A percentile compares a stretch with the other conserved stretches of the same genome.
These are phyloP conservation scores for Brachypterus glaber DNA, from an alignment of 2,888 invertebrate genomes.

Conservation along the genomic window DNA sequence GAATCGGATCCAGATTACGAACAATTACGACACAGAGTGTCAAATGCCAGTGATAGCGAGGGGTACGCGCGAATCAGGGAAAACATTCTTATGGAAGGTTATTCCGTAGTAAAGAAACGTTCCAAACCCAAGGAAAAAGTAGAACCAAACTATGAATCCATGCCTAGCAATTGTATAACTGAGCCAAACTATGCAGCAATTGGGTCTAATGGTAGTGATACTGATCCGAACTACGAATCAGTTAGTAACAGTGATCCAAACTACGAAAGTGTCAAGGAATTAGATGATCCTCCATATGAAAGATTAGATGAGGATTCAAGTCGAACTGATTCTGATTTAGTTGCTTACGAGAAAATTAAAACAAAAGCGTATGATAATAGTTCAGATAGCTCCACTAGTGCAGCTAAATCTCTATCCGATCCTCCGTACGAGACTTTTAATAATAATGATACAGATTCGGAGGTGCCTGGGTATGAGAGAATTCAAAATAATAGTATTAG, in stretches of 20 bases:
- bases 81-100: conserved; percentile 35
- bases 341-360: conserved; percentile 28
- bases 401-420: conserved; percentile 19
- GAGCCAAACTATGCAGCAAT: conserved; percentile 52
- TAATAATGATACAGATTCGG: conserved; percentile 25
- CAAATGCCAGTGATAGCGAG: conserved; percentile 34
- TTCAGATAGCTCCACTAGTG: conserved; percentile 29
- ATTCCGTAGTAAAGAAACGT: conserved; percentile 47
- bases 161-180: conserved; percentile 43
- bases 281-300: conserved; percentile 64
- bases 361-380: conserved; percentile 24
- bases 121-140: conserved; percentile 24
- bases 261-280: conserved; percentile 72
- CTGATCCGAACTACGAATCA: conserved; percentile 60
- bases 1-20: conserved; percentile 70
- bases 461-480: conserved; percentile 29
- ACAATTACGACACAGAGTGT: conserved; percentile 50
- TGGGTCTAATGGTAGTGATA: conserved; percentile 55
- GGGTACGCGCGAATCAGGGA: conserved; percentile 34
- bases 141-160: conserved; percentile 71
- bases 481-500: conserved; percentile 16
- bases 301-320: conserved; percentile 40
- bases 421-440: conserved; percentile 29
- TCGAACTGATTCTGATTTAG: conserved; percentile 28
- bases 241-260: conserved; percentile 64